Base-by-base conservation (phyloP, 2,888 invertebrate species). In the Chrysomela aeneicollis region DNA sequence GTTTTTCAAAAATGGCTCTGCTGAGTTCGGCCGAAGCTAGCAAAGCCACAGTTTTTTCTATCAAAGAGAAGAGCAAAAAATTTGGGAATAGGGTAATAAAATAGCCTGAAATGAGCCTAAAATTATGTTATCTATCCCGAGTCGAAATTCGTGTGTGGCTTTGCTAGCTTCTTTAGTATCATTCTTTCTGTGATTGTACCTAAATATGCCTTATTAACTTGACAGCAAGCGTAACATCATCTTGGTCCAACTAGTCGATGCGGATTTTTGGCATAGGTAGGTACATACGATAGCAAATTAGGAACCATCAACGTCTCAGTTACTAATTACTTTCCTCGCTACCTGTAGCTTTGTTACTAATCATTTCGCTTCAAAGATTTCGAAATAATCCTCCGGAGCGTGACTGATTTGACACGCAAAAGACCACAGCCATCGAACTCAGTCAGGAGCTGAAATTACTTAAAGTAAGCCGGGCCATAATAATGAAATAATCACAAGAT, bases 401-500 rank as follows among this genome's bases (percentile, higher is more conserved):
- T 35, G 35, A 35, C 35, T 35, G 35, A 35, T 35, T 35, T 9
- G 10, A 6, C 35, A 35, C 12, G 35, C 35, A 35, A 35, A 35
- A 35, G 35, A 35, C 35, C 35, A 35, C 35, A 35, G 2, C 9
- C 12, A 35, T 12, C 12, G 35, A 35, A 35, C 35, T 3, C 26
- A 35, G 1, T 35, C 35, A 10, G 35, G 2, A 35, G 35, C 35
- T 35, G 12, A 35, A 35, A 35, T 35, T 35, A 35, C 12, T 12
- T 35, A 9, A 35, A 26, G 26, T 26, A 26, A 26, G 26, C 6
- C 26, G 26, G 26, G 6, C 26, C 6, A 26, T 6, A 5, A 5
- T 26, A 26, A 26, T 26, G 67, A 68, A 64, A 66, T 74, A 76
- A 78, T 77, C 76, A 77, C 71, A 75, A 70, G 70, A 71, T 73